A percentile compares a stretch with the other conserved stretches of the same genome.
These are phyloP conservation scores for Cliona cf. orientalis DNA, from an alignment of 37 sponge, comb jelly and placozoan genomes.

Conservation along the genomic window DNA sequence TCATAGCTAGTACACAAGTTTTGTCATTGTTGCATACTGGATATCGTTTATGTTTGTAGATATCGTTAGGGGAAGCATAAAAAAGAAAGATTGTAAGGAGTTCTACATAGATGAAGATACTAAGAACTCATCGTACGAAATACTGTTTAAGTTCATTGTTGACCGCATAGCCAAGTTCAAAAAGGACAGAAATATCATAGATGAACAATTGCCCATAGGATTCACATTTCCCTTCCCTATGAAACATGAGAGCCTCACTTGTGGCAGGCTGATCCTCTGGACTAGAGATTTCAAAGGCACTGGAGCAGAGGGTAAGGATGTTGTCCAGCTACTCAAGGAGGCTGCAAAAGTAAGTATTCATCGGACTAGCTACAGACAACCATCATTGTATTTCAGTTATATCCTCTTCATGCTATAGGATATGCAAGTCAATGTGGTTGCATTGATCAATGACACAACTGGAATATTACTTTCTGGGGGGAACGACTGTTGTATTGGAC, in stretches of 20 bases:
- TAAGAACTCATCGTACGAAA: constrained; percentile 73
- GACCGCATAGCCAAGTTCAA: constrained; percentile 67
- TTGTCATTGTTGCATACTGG: too few species aligned
- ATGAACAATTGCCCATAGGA: constrained; percentile 86
- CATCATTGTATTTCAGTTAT: too few species aligned
- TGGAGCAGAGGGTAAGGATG: constrained; percentile 86
- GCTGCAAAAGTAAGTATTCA: too few species aligned
- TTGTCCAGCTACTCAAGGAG: constrained; percentile 75
- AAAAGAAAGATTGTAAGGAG: constrained; percentile 28
- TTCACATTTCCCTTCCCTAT: constrained; percentile 99
- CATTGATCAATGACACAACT: constrained; percentile 97
- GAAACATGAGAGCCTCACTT: constrained; percentile 77
- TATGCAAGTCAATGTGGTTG: constrained; percentile 84
- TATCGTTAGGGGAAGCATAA: too few species aligned
- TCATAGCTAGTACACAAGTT: too few species aligned
- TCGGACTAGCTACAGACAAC: too few species aligned
- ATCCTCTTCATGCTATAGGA: too few species aligned
- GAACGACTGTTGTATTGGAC: constrained; percentile 85
- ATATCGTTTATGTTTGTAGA: too few species aligned
- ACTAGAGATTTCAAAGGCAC: constrained; percentile 90
- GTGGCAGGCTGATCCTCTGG: constrained; percentile 84
- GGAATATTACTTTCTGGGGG: constrained; percentile 93
- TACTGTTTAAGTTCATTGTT: constrained; percentile 93
- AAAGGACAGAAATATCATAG: constrained; percentile 69
- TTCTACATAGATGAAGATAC: constrained; percentile 54